Percentiles rank a stretch among this genome's conserved stretches.
Evolutionary conservation across 1,140 invertebrate genomes (phyloP).

Genomic region (Zaprionus nigranus): DNA sequence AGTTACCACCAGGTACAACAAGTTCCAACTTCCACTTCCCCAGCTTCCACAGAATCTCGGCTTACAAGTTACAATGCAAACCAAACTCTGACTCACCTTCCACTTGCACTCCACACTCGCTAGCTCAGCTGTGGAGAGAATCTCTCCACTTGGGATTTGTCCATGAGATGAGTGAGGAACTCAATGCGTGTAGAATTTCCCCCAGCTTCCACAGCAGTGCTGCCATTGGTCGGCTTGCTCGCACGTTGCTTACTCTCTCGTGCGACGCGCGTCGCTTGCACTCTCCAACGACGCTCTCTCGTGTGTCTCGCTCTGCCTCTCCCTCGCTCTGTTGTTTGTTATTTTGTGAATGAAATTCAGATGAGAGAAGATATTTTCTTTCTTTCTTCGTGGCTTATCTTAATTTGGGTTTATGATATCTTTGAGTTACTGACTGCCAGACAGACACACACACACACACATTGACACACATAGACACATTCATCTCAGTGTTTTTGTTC

Average conservation of each 20-base stretch:
- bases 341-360: conserved; percentile 78
- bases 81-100: conserved; percentile 14
- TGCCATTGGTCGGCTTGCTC: conserved; percentile 62
- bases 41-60: conserved; percentile 33
- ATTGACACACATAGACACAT: conserved; percentile 4
- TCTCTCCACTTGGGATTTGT: neutral
- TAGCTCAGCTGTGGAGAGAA: conserved; percentile 12
- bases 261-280: conserved; percentile 9
- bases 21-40: conserved; percentile 6
- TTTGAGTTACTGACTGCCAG: conserved; percentile 41
- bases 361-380: conserved; percentile 47
- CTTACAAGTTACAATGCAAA: neutral
- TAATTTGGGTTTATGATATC: conserved; percentile 75
- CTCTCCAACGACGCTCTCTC: conserved; percentile 10
- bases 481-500: conserved; percentile 16
- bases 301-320: neutral
- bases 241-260: neutral
- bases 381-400: conserved; percentile 66
- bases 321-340: conserved; percentile 42
- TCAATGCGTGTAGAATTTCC: conserved; percentile 35
- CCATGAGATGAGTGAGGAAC: neutral
- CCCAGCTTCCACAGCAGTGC: conserved; percentile 36
- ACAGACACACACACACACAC: conserved; percentile 20
- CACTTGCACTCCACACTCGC: conserved; percentile 19
- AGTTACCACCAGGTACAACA: neutral